phyloP scores from a whole-genome alignment of 2,113 vertebrate species.

The Vireo altiloquus region DNA sequence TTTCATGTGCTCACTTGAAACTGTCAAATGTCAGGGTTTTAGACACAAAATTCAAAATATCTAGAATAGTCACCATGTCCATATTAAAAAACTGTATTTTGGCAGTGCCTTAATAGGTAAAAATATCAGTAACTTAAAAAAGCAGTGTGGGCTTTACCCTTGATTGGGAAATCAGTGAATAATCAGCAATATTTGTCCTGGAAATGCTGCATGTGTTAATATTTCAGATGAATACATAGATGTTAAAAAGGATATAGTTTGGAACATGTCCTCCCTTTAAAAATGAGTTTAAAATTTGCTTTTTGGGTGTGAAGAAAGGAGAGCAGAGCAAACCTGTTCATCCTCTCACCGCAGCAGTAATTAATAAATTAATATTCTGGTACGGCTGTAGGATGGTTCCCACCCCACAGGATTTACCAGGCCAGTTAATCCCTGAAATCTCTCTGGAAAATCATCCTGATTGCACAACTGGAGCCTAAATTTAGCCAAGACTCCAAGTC shows the following conservation, averaged over 20 bases:
- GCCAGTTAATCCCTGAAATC: not conserved
- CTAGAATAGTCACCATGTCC: not conserved
- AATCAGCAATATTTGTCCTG: not conserved
- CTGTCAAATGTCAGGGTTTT: not conserved
- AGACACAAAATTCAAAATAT: not conserved
- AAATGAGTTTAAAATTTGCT: not conserved
- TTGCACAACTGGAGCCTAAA: not conserved
- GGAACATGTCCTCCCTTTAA: not conserved
- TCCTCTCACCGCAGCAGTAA: not conserved
- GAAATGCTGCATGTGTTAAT: not conserved
- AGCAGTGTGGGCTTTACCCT: not conserved
- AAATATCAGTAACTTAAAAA: not conserved
- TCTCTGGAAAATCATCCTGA: not conserved
- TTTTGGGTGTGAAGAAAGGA: not conserved
- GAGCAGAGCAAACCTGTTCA: not conserved
- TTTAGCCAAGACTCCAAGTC: not conserved
- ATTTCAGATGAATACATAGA: not conserved
- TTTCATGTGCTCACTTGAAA: not conserved
- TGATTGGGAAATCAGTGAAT: not conserved
- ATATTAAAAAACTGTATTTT: not conserved
- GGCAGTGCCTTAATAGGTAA: not conserved
- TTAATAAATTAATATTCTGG: not conserved
- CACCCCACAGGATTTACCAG: not conserved
- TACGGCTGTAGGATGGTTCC: not conserved
- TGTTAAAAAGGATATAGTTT: fast-evolving